A percentile compares a stretch with the other conserved stretches of the same genome.
Conservation (phyloP, 2,113 vertebrate species). For the Bombycilla garrulus region DNA sequence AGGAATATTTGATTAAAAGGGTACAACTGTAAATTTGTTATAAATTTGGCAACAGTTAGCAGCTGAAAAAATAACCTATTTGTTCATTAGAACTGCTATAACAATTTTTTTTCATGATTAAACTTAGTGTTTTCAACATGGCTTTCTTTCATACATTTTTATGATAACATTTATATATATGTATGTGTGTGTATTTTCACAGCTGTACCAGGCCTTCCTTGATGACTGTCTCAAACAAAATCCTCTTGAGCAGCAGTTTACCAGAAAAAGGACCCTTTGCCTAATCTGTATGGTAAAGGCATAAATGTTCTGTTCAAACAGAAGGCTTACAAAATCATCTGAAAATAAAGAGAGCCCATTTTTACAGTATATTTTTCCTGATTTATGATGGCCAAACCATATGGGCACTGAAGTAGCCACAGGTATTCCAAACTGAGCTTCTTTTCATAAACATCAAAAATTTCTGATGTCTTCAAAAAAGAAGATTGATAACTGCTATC, state of each 20-base stretch:
- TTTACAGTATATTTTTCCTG: slow-evolving; percentile 16
- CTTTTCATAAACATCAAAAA: slow-evolving; percentile 65
- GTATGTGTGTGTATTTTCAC: not conserved
- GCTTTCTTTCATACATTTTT: not conserved
- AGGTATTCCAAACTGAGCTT: slow-evolving; percentile 57
- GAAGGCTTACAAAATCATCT: not conserved
- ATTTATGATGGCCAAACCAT: slow-evolving; percentile 46
- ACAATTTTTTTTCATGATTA: not conserved
- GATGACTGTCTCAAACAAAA: not conserved
- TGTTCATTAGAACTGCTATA: not conserved
- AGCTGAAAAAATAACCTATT: not conserved
- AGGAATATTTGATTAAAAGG: not conserved
- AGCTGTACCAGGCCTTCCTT: not conserved
- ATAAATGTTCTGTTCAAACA: not conserved
- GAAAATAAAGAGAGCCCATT: slow-evolving; percentile 17
- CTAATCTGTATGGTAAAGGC: not conserved
- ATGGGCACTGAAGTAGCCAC: slow-evolving; percentile 31
- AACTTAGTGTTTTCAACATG: not conserved
- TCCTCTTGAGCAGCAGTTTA: not conserved
- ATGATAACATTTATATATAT: not conserved
- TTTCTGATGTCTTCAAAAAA: slow-evolving; percentile 49
- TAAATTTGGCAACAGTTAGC: not conserved
- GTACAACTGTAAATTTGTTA: not conserved
- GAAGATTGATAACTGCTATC: slow-evolving; percentile 63
- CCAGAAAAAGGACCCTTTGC: not conserved